Percentiles rank a stretch among this genome's conserved stretches.
These are phyloP conservation scores for Alosa sapidissima DNA, from an alignment of 2,797 vertebrate genomes.

Conservation along the genomic window DNA sequence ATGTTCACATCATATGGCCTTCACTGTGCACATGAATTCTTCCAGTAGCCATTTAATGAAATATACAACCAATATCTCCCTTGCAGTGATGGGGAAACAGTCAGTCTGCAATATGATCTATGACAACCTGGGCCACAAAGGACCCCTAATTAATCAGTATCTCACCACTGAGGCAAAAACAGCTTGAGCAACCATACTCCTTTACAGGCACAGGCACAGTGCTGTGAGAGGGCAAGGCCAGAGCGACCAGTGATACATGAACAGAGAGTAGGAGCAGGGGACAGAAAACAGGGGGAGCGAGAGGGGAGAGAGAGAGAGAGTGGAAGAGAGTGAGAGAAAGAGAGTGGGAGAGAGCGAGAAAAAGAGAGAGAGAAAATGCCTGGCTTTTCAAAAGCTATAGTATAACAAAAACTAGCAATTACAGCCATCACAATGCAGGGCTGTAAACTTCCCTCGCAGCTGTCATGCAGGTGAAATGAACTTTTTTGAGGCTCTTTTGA, in stretches of 20 bases:
- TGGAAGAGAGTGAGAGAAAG: not conserved
- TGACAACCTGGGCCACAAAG: constrained; percentile 41
- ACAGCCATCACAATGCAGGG: constrained; percentile 17
- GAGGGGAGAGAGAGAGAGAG: not conserved
- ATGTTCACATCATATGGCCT: not conserved
- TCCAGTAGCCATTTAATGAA: not conserved
- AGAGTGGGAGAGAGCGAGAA: not conserved
- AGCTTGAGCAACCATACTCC: constrained; percentile 43
- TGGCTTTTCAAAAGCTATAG: constrained; percentile 11
- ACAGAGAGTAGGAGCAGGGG: not conserved
- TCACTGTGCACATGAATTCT: not conserved
- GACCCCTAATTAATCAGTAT: constrained; percentile 57
- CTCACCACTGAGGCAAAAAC: constrained; percentile 47
- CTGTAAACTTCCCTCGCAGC: constrained; percentile 20
- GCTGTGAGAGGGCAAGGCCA: constrained; percentile 45
- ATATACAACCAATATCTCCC: not conserved
- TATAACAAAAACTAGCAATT: constrained; percentile 12
- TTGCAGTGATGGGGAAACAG: constrained; percentile 27
- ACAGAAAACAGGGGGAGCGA: not conserved
- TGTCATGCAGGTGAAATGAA: constrained; percentile 17
- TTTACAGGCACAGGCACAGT: constrained; percentile 34
- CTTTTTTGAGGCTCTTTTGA: constrained; percentile 16
- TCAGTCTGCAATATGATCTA: constrained; percentile 45
- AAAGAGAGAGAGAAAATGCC: not conserved
- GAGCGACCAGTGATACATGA: constrained; percentile 11